Percentiles rank a stretch among this genome's conserved stretches.
These are phyloP conservation scores for Lottia gigantea DNA, from an alignment of 2,888 invertebrate genomes.

Conservation along the genomic window DNA sequence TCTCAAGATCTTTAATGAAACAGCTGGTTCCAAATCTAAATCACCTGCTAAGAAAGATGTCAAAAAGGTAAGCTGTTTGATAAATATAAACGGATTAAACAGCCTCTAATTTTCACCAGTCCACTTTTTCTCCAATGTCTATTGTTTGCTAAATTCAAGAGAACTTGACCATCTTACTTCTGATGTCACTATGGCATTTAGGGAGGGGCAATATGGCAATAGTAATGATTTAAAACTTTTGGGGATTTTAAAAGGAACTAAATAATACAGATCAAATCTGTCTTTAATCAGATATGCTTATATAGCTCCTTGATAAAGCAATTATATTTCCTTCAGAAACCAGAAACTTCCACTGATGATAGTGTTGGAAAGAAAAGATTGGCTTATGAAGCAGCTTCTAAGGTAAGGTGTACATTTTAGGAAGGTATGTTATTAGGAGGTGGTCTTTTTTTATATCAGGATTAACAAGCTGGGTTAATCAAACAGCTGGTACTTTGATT, in stretches of 20 bases:
- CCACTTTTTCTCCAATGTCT: too few species aligned
- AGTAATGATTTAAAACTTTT: too few species aligned
- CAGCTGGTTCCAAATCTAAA: constrained; percentile 30
- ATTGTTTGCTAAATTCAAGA: too few species aligned
- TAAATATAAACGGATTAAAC: too few species aligned
- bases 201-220: too few species aligned
- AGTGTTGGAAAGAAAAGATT: constrained; percentile 71
- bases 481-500: neutral
- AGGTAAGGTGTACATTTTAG: constrained; percentile 32
- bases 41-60: constrained; percentile 21
- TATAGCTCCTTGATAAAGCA: too few species aligned
- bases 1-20: constrained; percentile 86
- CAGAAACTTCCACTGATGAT: constrained; percentile 15
- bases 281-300: too few species aligned
- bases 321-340: constrained; percentile 14
- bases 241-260: too few species aligned
- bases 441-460: neutral
- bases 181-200: neutral
- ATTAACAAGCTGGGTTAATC: neutral
- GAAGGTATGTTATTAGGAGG: neutral
- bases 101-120: too few species aligned
- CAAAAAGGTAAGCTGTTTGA: constrained; percentile 29
- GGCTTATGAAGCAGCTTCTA: constrained; percentile 74
- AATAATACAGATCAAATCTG: too few species aligned
- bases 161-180: too few species aligned